phyloP scores from a whole-genome alignment of 2,888 invertebrate genomes.

The Lottia gigantea region DNA sequence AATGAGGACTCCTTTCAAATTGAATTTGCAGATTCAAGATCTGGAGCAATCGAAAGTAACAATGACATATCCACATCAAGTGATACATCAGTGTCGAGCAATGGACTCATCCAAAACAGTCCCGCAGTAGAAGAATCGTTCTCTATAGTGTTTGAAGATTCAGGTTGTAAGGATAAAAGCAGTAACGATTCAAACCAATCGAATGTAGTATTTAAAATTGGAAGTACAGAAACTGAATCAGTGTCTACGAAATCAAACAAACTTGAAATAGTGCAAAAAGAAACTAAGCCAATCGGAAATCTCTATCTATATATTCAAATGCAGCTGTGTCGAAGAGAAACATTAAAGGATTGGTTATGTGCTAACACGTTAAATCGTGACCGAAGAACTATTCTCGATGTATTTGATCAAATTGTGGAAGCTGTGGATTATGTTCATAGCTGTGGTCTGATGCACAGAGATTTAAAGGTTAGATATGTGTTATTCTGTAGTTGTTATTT shows the following conservation, averaged over 20 bases:
- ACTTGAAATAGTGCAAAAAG: background rate
- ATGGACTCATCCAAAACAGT: background rate
- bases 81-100: background rate
- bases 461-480: conserved; percentile 80
- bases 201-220: conserved; percentile 10
- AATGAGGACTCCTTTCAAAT: conserved; percentile 28
- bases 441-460: conserved; percentile 92
- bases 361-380: conserved; percentile 59
- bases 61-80: background rate
- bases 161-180: conserved; percentile 54
- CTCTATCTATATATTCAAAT: conserved; percentile 96
- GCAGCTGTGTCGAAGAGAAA: conserved; percentile 91
- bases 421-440: conserved; percentile 96
- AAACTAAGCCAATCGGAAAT: conserved; percentile 31
- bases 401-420: conserved; percentile 82
- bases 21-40: conserved; percentile 16
- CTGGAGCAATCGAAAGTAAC: conserved; percentile 7
- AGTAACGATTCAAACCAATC: conserved; percentile 31
- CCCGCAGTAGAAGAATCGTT: conserved; percentile 67
- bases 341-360: conserved; percentile 89
- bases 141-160: conserved; percentile 70
- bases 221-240: conserved; percentile 7
- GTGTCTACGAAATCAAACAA: background rate
- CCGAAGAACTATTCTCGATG: conserved; percentile 52
- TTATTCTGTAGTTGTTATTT: no score